Conservation (phyloP, 2,888 invertebrate genomes). For the Anthoptus insignis region DNA sequence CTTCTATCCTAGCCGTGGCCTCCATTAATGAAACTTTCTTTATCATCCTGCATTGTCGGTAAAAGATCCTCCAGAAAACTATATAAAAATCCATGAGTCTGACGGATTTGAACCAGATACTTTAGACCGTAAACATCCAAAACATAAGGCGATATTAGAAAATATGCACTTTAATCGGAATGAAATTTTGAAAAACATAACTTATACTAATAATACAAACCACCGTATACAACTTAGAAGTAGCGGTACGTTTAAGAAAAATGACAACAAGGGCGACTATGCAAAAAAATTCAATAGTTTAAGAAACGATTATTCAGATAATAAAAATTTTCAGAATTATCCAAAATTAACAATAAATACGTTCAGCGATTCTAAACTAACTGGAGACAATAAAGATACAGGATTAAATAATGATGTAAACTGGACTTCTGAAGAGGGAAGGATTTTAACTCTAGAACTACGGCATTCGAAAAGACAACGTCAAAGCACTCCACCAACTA, state of each 20-base stretch:
- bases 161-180: constrained; percentile 69
- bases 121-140: constrained; percentile 91
- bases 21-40: no score
- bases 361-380: constrained; percentile 66
- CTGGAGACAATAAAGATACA: constrained; percentile 64
- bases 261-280: constrained; percentile 66
- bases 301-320: constrained; percentile 91
- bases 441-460: constrained; percentile 90
- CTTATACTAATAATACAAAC: constrained; percentile 57
- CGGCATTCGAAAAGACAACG: constrained; percentile 92
- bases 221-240: constrained; percentile 89
- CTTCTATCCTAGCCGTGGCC: no score
- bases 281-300: constrained; percentile 88
- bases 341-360: constrained; percentile 66
- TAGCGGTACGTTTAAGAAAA: constrained; percentile 90
- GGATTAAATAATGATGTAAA: constrained; percentile 68
- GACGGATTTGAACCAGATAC: constrained; percentile 96
- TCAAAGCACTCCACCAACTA: constrained; percentile 83
- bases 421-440: constrained; percentile 86
- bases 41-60: no score
- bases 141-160: constrained; percentile 68
- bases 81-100: constrained; percentile 92
- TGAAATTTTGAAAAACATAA: constrained; percentile 67
- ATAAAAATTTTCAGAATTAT: constrained; percentile 78
- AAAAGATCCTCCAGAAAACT: constrained; percentile 93